A percentile compares a stretch with the other conserved stretches of the same genome.
These are phyloP conservation scores for Thoracochromis brauschi DNA, from an alignment of 2,113 vertebrate species.

Conservation along the genomic window DNA sequence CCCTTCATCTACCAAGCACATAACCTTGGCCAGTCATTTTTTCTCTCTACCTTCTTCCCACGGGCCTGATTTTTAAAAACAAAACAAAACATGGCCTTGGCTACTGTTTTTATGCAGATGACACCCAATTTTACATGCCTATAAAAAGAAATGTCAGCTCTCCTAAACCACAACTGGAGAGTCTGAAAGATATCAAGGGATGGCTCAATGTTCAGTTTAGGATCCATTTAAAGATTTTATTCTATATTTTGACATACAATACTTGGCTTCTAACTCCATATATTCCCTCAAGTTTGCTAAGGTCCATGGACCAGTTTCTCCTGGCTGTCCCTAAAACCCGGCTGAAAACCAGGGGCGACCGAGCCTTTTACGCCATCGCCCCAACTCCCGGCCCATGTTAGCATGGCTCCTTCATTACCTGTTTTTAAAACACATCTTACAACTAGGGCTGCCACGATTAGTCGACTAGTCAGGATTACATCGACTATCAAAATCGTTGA, in stretches of 20 bases:
- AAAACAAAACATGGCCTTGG: background rate
- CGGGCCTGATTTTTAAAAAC: background rate
- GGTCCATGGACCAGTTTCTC: background rate
- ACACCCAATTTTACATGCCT: background rate
- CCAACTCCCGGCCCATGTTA: background rate
- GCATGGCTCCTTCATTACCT: background rate
- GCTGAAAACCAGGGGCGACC: background rate
- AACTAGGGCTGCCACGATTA: background rate
- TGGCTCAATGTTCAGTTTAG: background rate
- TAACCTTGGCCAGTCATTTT: background rate
- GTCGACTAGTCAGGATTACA: accelerated
- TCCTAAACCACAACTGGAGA: background rate
- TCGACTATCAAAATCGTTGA: background rate
- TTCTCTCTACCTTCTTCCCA: background rate
- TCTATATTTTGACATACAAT: background rate
- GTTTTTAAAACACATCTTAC: background rate
- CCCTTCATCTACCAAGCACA: background rate
- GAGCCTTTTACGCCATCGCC: background rate
- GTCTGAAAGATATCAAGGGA: background rate
- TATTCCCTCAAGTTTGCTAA: background rate
- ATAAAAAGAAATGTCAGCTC: background rate
- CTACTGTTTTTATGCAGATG: background rate
- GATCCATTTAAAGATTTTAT: background rate
- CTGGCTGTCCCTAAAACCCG: background rate
- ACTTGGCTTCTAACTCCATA: background rate